Evolutionary conservation across 2,888 invertebrate genomes (phyloP).

Genomic region (Elysia crispata): DNA sequence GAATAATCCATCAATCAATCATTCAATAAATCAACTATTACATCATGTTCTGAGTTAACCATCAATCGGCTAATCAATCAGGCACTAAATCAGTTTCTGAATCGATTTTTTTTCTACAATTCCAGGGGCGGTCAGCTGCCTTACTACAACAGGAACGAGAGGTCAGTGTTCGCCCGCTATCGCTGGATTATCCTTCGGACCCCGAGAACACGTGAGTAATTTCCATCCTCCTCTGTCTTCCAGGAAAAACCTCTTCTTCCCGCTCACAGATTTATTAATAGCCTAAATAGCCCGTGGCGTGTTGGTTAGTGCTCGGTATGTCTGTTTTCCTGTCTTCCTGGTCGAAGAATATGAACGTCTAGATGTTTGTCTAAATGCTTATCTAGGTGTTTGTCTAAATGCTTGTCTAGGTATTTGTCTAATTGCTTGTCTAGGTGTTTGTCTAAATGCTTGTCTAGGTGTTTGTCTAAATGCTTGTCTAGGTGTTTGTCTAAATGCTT

Average conservation of each 20-base stretch:
- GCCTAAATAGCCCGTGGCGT: not conserved
- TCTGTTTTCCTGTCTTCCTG: not conserved
- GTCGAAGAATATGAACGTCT: not conserved
- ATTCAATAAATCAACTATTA: too few species aligned
- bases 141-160: conserved; percentile 13
- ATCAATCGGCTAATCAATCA: too few species aligned
- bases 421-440: too few species aligned
- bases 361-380: too few species aligned
- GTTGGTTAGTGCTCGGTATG: too few species aligned
- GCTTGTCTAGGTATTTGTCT: too few species aligned
- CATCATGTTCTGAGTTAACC: too few species aligned
- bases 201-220: conserved; percentile 49
- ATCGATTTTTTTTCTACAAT: not conserved
- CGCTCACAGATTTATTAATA: not conserved
- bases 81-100: not conserved
- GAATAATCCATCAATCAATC: too few species aligned
- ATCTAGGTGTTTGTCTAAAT: too few species aligned
- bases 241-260: not conserved
- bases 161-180: conserved; percentile 14
- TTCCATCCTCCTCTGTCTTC: not conserved
- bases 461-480: too few species aligned
- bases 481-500: too few species aligned
- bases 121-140: conserved; percentile 18
- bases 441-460: too few species aligned
- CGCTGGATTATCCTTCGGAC: conserved; percentile 45